Conservation (phyloP, 2,113 vertebrate species). For the human region GRCh38 chr9:36118501-36119000, state of each 20-base stretch:
- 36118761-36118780: slow-evolving; percentile 86
- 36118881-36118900: slow-evolving; percentile 84
- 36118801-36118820: slow-evolving; percentile 92
- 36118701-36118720: not conserved
- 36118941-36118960: slow-evolving; percentile 89
- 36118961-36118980: slow-evolving; percentile 89
- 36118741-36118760: slow-evolving; percentile 73
- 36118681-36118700: not conserved
- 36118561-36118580: not conserved
- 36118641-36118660: not conserved
- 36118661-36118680: not conserved
- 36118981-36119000: not conserved
- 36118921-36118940: slow-evolving; percentile 86
- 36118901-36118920: slow-evolving; percentile 89
- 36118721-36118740: slow-evolving; percentile 5
- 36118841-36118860: slow-evolving; percentile 91
- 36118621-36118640: not conserved
- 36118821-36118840: slow-evolving; percentile 92
- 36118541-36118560: not conserved
- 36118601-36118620: not conserved
- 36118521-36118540: not conserved
- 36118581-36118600: rapidly evolving
- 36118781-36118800: slow-evolving; percentile 95
- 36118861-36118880: slow-evolving; percentile 91
- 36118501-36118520: not conserved